Conservation (phyloP, 2,797 vertebrate genomes). For the Tauraco hartlaubi region DNA sequence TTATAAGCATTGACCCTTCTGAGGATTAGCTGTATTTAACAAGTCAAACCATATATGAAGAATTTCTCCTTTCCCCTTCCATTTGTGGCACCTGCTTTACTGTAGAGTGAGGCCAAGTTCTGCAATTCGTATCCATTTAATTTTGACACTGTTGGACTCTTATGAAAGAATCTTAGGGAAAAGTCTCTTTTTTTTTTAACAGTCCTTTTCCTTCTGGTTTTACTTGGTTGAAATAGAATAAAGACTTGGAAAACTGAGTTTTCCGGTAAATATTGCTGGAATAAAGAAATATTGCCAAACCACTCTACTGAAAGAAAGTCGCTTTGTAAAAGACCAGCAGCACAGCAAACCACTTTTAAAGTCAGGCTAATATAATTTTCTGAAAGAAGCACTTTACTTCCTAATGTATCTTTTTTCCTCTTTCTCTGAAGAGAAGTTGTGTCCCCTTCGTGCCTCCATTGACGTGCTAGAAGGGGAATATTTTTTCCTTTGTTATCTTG, state of each 20-base stretch:
- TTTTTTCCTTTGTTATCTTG: slow-evolving; percentile 75
- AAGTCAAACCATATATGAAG: neutral
- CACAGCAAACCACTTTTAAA: neutral
- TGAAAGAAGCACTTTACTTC: neutral
- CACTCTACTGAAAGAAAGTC: neutral
- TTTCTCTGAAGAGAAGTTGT: slow-evolving; percentile 54
- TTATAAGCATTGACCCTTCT: neutral
- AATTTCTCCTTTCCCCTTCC: neutral
- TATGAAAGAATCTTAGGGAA: neutral
- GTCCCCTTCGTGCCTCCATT: slow-evolving; percentile 26
- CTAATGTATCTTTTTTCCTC: neutral
- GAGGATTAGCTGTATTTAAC: neutral
- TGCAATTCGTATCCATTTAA: neutral
- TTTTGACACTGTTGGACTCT: neutral
- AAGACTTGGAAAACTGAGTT: neutral
- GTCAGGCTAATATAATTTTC: neutral
- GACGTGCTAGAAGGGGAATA: slow-evolving; percentile 76
- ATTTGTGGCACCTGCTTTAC: neutral
- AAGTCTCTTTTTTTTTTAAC: neutral
- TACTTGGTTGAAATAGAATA: neutral
- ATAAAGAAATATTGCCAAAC: neutral
- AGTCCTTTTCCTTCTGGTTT: neutral
- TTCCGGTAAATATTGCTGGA: neutral
- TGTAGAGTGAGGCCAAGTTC: neutral
- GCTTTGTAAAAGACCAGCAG: neutral